Percentiles rank a stretch among this genome's conserved stretches.
Conservation (phyloP, 2,113 vertebrate species). For the Zosterops borbonicus region DNA sequence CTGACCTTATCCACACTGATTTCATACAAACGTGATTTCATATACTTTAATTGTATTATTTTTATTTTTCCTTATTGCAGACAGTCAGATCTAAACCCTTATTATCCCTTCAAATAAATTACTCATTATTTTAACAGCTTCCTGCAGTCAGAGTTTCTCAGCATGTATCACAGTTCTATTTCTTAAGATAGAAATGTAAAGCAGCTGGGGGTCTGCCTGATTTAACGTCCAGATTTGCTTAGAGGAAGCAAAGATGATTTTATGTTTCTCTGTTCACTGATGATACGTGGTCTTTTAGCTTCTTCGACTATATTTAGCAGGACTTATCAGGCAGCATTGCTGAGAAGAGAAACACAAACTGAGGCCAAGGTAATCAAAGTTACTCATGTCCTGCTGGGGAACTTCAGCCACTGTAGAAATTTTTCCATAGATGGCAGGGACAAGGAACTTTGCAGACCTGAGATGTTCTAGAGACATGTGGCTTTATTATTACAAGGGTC, state of each 20-base stretch:
- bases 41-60: not conserved
- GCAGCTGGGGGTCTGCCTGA: conserved; percentile 15
- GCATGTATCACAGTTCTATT: conserved; percentile 24
- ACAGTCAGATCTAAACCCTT: not conserved
- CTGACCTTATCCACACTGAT: not conserved
- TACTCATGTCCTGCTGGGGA: not conserved
- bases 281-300: not conserved
- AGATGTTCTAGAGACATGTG: too few relatives aligned
- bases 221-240: conserved; percentile 10
- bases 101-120: conserved; percentile 25
- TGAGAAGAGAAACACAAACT: not conserved
- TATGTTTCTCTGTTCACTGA: not conserved
- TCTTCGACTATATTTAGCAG: not conserved
- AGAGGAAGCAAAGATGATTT: conserved; percentile 1
- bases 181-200: conserved; percentile 42
- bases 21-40: not conserved
- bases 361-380: not conserved
- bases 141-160: conserved; percentile 26
- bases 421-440: too few relatives aligned
- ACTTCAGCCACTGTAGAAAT: not conserved
- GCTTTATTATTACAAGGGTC: too few relatives aligned
- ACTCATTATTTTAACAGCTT: conserved; percentile 50
- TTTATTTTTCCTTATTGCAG: not conserved
- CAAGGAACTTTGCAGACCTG: too few relatives aligned
- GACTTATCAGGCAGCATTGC: not conserved